These are phyloP conservation scores for Scaptodrosophila latifasciaeformis DNA, from an alignment of 2,888 invertebrate genomes.

Conservation along the genomic window DNA sequence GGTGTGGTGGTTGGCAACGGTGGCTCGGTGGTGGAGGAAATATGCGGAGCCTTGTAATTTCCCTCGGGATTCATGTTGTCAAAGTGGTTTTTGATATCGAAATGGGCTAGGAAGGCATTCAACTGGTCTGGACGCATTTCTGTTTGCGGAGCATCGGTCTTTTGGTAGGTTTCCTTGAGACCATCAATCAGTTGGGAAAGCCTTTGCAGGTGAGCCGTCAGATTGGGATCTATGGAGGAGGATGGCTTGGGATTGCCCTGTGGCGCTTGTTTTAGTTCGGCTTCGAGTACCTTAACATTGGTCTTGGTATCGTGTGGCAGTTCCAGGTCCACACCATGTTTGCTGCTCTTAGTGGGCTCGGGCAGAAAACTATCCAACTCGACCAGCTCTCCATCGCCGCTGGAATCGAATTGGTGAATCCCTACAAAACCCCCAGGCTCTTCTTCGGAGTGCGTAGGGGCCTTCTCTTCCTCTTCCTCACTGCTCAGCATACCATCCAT, in stretches of 20 bases:
- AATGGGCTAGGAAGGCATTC: constrained; percentile 74
- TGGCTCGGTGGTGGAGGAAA: constrained; percentile 7
- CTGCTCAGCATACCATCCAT: constrained; percentile 44
- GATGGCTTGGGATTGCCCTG: constrained; percentile 14
- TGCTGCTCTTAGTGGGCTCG: constrained; percentile 3
- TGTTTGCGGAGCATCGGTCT: constrained; percentile 47
- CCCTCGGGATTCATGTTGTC: constrained; percentile 53
- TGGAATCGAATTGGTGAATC: constrained; percentile 54
- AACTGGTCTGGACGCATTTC: constrained; percentile 73
- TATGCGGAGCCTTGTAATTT: background rate
- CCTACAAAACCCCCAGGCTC: constrained; percentile 30
- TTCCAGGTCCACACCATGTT: constrained; percentile 8
- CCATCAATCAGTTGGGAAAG: constrained; percentile 74
- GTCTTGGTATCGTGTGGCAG: background rate
- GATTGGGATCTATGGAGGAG: constrained; percentile 63
- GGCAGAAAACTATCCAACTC: constrained; percentile 51
- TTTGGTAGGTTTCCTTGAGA: constrained; percentile 69
- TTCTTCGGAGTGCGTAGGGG: background rate
- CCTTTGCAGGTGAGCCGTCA: constrained; percentile 73
- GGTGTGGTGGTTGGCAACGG: constrained; percentile 4
- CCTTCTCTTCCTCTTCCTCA: constrained; percentile 46
- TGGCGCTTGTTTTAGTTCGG: constrained; percentile 26
- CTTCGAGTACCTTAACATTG: constrained; percentile 6
- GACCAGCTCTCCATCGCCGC: constrained; percentile 70
- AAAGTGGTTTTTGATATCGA: constrained; percentile 72